Evolutionary conservation across 1,140 invertebrate genomes (phyloP), one percentile per base, ranked within the genome.

Genomic region (Cephus cinctus): DNA sequence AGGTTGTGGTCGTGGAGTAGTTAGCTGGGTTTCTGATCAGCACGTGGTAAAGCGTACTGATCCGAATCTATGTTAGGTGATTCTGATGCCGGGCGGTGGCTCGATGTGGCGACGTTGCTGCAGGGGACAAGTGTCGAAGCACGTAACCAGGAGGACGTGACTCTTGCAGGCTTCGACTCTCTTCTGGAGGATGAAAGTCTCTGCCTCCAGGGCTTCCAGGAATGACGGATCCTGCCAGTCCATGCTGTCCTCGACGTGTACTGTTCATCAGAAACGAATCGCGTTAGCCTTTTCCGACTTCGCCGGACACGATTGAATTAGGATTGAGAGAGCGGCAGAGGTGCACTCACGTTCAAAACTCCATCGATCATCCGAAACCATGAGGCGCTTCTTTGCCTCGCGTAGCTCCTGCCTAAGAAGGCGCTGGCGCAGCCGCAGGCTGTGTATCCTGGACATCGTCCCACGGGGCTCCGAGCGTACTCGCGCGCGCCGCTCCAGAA

Each of bases 121-220:
- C n/a, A 48, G 53, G 19, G 71, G 69, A 54, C 57, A 65, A 5
- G 67, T 67, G 44, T 81, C 79, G 61, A 81, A 81, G 58, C 77
- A 80, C 12, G 81, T 82, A 36, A 78, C 76, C 39, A 82, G 55
- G 21, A 81, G 69, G 12, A 81, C 70, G 50, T 78, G 78, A 44
- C 80, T 81, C 51, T 81, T 79, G 57, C 80, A 81, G 9, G 80
- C 80, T 38, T 77, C 75, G 6, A 82, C 80, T 36, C 81, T 59
- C 50, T 82, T 81, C 43, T 78, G 68, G 23, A 82, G 63, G 43
- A 82, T 81, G 21, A 64, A 62, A 1, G 81, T 82, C 53, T 82
- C 80, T 12, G 67, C 67, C 52, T 80, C 74, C 6, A 82, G 66
- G 18, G 80, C 80, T 59, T 82, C 80, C 18, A 82, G 45, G 55